phyloP scores from a whole-genome alignment of 37 sponge, comb jelly and placozoan genomes.

The Agelas oroides region DNA sequence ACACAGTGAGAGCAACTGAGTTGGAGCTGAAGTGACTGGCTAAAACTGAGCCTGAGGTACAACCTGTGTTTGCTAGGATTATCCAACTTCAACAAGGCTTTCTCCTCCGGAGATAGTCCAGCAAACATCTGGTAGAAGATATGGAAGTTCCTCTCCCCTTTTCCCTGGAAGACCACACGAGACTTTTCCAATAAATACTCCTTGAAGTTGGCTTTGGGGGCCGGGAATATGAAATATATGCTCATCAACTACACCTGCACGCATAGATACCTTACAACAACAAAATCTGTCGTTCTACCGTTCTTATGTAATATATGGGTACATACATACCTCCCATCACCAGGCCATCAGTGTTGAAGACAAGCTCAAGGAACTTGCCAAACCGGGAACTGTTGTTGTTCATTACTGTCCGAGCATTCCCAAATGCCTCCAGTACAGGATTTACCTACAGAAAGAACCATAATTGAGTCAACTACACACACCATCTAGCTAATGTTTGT shows the following conservation, averaged over 20 bases:
- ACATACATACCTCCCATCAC: conserved; percentile 48
- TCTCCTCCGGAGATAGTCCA: conserved; percentile 74
- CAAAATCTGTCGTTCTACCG: too few relatives aligned
- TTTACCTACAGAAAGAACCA: conserved; percentile 59
- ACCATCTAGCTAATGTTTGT: too few relatives aligned
- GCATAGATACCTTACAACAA: too few relatives aligned
- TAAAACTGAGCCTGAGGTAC: not conserved
- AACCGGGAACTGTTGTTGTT: conserved; percentile 92
- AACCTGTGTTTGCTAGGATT: conserved; percentile 55
- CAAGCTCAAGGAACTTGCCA: conserved; percentile 88
- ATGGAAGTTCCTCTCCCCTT: conserved; percentile 81
- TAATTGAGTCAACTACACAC: not conserved
- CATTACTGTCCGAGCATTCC: conserved; percentile 91
- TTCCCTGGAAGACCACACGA: conserved; percentile 69
- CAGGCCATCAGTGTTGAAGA: conserved; percentile 66
- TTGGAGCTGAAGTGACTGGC: not conserved
- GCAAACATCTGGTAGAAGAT: conserved; percentile 81
- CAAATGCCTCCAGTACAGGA: conserved; percentile 89
- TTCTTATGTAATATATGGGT: too few relatives aligned
- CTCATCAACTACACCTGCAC: too few relatives aligned
- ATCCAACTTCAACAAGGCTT: conserved; percentile 49
- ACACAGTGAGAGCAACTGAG: not conserved
- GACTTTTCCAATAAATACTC: conserved; percentile 87
- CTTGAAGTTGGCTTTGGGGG: conserved; percentile 64
- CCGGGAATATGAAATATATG: conserved; percentile 27